Base-by-base conservation (phyloP, 1,140 invertebrate genomes). In the Scaptodrosophila lebanonensis region DNA sequence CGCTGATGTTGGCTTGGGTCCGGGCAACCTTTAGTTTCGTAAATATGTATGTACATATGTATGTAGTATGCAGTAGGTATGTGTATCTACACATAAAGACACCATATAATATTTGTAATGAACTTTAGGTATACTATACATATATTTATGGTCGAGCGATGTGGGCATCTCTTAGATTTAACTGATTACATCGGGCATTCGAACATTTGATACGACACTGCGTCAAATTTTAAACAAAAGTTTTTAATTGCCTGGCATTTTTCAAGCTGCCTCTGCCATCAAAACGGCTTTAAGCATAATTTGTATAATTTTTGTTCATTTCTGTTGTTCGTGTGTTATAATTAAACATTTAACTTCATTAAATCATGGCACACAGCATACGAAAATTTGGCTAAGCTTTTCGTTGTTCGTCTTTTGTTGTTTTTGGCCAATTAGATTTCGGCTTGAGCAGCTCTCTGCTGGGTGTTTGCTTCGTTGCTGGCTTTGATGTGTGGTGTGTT, bases 301-400 rank as follows among this genome's bases (percentile, higher is more conserved):
- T n/a, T n/a, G n/a, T n/a, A n/a, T n/a, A n/a, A n/a, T n/a, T n/a
- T n/a, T n/a, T n/a, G n/a, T n/a, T n/a, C n/a, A n/a, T 64, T 40
- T 39, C 42, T 39, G 29, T 47, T 50, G 59, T 48, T 35, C 30
- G 18, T 49, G 30, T 36, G 54, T 65, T 77, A 72, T 77, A 77
- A 77, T 77, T 79, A 79, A 79, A 59, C 67, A 79, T 67, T 77
- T 71, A 71, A 64, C 50, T 69, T 77, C 75, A 79, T 77, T 82
- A 82, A 56, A 61, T 66, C 45, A 39, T 29, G 22, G 8, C 22
- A 49, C 48, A 32, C 47, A 51, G 59, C 53, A 58, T 56, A 43
- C 52, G 54, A 35, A 62, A 62, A 49, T 62, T n/a, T 56, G 49
- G 53, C 42, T 39, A 30, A 27, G 36, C 54, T 60, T 62, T 27